Evolutionary conservation across 2,888 invertebrate genomes (phyloP).

Genomic region (Itoplectis maculator): DNA sequence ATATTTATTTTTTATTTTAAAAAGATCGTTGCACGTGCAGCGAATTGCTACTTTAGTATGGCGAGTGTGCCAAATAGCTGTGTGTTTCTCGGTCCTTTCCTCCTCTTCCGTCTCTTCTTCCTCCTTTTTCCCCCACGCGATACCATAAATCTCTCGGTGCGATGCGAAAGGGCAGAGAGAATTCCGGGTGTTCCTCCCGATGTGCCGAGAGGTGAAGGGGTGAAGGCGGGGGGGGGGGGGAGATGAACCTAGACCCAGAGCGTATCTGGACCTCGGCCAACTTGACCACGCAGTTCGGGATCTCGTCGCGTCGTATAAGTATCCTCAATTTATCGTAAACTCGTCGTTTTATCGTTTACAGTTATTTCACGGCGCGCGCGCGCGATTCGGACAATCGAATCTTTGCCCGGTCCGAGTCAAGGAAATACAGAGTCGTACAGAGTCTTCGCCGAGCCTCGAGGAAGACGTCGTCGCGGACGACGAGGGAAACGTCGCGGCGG

Average conservation of each 20-base stretch:
- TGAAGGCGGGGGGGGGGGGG: no score
- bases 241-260: slow-evolving; percentile 36
- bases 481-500: slow-evolving; percentile 9
- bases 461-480: slow-evolving; percentile 18
- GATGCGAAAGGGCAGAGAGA: background rate
- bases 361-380: background rate
- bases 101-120: background rate
- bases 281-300: slow-evolving; percentile 1
- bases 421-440: background rate
- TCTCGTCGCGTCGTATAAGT: background rate
- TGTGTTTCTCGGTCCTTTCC: background rate
- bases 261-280: slow-evolving; percentile 51
- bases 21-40: slow-evolving; percentile 16
- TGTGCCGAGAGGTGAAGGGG: no score
- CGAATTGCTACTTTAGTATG: slow-evolving; percentile 17
- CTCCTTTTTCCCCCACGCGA: slow-evolving; percentile 32
- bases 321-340: background rate
- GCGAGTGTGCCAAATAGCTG: slow-evolving; percentile 4
- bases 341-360: background rate
- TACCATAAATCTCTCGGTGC: slow-evolving; percentile 11
- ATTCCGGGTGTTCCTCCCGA: background rate
- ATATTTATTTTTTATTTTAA: background rate
- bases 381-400: slow-evolving; percentile 17
- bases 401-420: background rate
- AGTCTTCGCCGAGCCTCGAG: background rate